Conservation (phyloP, 1,140 invertebrate genomes). For the Anagrus nilaparvatae region DNA sequence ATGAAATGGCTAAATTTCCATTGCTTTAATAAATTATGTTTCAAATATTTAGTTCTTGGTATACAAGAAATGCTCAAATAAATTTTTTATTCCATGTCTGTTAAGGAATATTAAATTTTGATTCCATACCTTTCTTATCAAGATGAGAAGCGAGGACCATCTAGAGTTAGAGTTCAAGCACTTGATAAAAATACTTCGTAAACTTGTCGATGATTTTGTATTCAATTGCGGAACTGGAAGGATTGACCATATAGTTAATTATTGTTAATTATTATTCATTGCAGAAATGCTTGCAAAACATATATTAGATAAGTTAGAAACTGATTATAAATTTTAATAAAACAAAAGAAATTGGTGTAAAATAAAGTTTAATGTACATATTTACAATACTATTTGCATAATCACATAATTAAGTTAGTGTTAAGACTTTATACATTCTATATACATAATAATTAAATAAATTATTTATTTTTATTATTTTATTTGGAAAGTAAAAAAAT, state of each 20-base stretch:
- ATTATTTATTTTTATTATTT: too few species aligned
- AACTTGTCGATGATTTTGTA: constrained; percentile 93
- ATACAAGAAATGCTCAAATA: constrained; percentile 77
- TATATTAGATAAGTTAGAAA: too few species aligned
- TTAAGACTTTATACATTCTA: too few species aligned
- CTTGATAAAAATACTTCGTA: constrained; percentile 75
- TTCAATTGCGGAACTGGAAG: constrained; percentile 71
- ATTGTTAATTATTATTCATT: too few species aligned
- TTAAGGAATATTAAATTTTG: constrained; percentile 76
- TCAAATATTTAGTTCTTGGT: constrained; percentile 72
- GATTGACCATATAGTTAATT: constrained; percentile 69
- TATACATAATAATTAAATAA: too few species aligned
- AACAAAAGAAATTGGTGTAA: too few species aligned
- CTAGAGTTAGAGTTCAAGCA: constrained; percentile 96
- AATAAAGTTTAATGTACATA: too few species aligned
- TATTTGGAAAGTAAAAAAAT: too few species aligned
- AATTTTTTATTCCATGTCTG: constrained; percentile 61
- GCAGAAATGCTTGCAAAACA: too few species aligned
- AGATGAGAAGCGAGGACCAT: constrained; percentile 75
- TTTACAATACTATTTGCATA: too few species aligned
- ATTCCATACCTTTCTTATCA: constrained; percentile 64
- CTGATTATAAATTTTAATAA: too few species aligned
- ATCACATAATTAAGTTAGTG: too few species aligned
- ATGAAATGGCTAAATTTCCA: constrained; percentile 66
- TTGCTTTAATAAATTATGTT: constrained; percentile 79